Evolutionary conservation across 2,113 vertebrate genomes (phyloP).

Genomic region (Gobius niger): DNA sequence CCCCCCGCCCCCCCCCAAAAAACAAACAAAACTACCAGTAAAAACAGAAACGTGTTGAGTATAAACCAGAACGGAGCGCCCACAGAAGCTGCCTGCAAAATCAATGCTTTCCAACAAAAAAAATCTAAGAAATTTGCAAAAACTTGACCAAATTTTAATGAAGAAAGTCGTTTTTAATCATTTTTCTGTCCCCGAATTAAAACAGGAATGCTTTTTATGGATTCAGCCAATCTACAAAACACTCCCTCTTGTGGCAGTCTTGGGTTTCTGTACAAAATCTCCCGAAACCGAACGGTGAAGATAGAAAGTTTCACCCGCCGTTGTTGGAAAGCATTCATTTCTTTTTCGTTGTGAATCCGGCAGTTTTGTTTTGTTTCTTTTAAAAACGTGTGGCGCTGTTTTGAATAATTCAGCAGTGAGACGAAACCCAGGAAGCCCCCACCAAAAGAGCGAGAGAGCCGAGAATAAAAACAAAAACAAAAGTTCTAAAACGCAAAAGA

Average conservation of each 20-base stretch:
- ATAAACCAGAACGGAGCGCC: conserved; percentile 37
- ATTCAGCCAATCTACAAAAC: background rate
- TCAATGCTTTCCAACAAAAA: conserved; percentile 5
- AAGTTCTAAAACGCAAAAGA: conserved; percentile 46
- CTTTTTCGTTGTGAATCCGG: background rate
- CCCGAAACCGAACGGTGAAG: background rate
- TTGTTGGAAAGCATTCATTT: conserved; percentile 5
- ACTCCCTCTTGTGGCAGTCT: background rate
- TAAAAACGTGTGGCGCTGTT: background rate
- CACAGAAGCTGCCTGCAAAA: background rate
- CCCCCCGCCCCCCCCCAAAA: no score
- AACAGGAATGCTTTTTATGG: background rate
- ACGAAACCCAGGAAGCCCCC: conserved; percentile 48
- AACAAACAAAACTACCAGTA: conserved; percentile 31
- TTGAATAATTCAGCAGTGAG: conserved; percentile 2
- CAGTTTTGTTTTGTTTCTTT: background rate
- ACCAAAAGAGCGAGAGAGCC: conserved; percentile 46
- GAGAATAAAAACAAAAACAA: conserved; percentile 65
- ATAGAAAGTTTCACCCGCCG: background rate
- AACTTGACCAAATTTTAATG: background rate
- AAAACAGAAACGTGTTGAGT: conserved; percentile 37
- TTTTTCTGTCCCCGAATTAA: background rate
- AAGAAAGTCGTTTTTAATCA: background rate
- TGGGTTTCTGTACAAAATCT: background rate
- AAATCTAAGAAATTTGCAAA: no score